Evolutionary conservation across 2,113 vertebrate species (phyloP).

Genomic region (Anseranas semipalmata): DNA sequence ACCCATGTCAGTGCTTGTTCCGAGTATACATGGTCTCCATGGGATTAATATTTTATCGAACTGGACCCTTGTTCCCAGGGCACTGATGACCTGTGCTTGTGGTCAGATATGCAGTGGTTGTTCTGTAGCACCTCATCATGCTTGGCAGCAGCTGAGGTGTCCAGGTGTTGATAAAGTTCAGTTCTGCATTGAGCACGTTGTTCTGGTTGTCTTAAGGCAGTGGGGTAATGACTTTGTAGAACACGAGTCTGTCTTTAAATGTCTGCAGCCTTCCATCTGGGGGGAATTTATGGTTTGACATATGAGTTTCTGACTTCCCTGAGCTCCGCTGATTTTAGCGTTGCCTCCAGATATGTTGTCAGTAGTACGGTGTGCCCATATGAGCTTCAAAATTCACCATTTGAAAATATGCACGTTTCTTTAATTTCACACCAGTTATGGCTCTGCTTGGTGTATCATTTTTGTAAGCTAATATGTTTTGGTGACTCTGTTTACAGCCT

Average conservation of each 20-base stretch:
- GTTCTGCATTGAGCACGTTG: not conserved
- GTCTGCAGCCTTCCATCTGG: not conserved
- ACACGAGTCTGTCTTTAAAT: not conserved
- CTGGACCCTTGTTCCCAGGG: not conserved
- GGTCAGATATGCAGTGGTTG: not conserved
- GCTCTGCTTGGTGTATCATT: not conserved
- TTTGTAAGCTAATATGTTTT: not conserved
- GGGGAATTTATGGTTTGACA: not conserved
- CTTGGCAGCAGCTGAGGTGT: fast-evolving
- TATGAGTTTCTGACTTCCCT: not conserved
- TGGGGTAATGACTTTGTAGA: not conserved
- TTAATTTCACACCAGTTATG: not conserved
- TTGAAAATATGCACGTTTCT: not conserved
- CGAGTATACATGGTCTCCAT: no score
- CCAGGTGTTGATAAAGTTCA: not conserved
- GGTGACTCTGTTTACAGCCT: not conserved
- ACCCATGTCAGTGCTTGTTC: fast-evolving
- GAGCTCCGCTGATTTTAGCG: not conserved
- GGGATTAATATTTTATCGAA: not conserved
- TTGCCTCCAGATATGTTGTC: not conserved
- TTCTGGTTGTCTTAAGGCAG: not conserved
- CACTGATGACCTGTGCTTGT: not conserved
- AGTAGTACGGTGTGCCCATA: fast-evolving
- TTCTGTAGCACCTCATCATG: fast-evolving
- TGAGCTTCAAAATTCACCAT: not conserved